Conservation (phyloP, 92 coral and sea anemone species). For the Parazoanthus swiftii region DNA sequence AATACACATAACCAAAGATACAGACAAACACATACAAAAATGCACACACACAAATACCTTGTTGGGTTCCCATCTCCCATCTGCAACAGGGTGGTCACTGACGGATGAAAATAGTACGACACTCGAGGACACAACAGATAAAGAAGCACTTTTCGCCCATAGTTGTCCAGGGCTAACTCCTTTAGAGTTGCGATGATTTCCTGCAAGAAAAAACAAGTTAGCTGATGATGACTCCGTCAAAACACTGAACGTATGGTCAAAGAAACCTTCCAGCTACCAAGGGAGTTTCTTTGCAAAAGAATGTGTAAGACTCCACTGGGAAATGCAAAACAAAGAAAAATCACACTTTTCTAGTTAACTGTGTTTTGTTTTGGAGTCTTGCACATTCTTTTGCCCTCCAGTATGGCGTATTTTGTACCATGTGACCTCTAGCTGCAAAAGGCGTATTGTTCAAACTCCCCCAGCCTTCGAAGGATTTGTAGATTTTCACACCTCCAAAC, state of each 20-base stretch:
- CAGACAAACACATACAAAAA: not conserved
- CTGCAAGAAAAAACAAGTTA: slow-evolving; percentile 40
- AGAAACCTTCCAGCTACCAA: not conserved
- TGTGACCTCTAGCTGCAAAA: too few relatives aligned
- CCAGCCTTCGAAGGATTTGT: too few relatives aligned
- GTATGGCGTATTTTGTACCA: too few relatives aligned
- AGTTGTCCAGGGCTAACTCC: slow-evolving; percentile 77
- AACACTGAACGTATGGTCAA: not conserved
- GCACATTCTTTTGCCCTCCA: too few relatives aligned
- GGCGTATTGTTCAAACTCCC: too few relatives aligned
- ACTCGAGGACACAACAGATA: slow-evolving; percentile 86
- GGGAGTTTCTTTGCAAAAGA: not conserved
- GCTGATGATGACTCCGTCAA: not conserved
- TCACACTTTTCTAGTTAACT: too few relatives aligned
- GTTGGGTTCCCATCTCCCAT: slow-evolving; percentile 78
- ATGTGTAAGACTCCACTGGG: too few relatives aligned
- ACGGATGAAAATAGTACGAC: slow-evolving; percentile 83
- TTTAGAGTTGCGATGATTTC: slow-evolving; percentile 74
- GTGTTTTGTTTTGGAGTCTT: too few relatives aligned
- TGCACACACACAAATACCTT: slow-evolving; percentile 50
- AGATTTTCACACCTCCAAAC: too few relatives aligned
- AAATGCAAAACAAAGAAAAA: too few relatives aligned
- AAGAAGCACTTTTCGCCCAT: slow-evolving; percentile 90
- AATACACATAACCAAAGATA: not conserved
- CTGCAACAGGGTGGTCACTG: slow-evolving; percentile 60